Percentiles rank a stretch among this genome's conserved stretches.
phyloP scores from a whole-genome alignment of 2,888 invertebrate species.

The Cheilosia soror region DNA sequence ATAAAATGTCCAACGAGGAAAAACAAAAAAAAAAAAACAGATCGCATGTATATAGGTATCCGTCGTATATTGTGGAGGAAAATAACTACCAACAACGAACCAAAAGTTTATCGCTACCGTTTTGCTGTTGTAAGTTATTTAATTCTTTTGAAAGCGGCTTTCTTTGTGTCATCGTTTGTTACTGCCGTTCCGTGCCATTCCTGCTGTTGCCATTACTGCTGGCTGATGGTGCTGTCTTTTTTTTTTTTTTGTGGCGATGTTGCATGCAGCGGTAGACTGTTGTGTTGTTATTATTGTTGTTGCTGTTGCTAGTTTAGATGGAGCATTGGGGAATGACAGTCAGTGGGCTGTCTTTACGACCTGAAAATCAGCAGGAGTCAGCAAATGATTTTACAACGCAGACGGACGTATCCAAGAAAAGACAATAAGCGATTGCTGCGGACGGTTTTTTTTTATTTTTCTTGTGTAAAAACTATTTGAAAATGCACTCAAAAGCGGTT shows the following conservation, averaged over 20 bases:
- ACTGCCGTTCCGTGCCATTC: constrained; percentile 62
- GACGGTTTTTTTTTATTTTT: constrained; percentile 17
- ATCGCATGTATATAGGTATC: constrained; percentile 1
- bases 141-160: constrained; percentile 75
- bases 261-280: constrained; percentile 61
- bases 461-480: constrained; percentile 24
- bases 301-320: constrained; percentile 39
- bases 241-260: constrained; percentile 42
- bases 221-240: constrained; percentile 12
- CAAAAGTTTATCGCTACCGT: constrained; percentile 75
- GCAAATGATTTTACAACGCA: constrained; percentile 62
- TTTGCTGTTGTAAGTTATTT: constrained; percentile 75
- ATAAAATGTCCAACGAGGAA: constrained; percentile 55
- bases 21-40: constrained; percentile 23
- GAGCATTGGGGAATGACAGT: constrained; percentile 63
- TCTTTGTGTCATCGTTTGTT: constrained; percentile 75
- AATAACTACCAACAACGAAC: constrained; percentile 57
- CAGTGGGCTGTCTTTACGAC: constrained; percentile 73
- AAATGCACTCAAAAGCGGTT: constrained; percentile 47
- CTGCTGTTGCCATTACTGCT: constrained; percentile 49
- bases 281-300: constrained; percentile 31
- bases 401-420: constrained; percentile 31
- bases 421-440: constrained; percentile 47
- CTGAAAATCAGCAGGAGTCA: constrained; percentile 71
- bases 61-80: constrained; percentile 13